Evolutionary conservation across 2,113 vertebrate genomes (phyloP).

Genomic region (Cinclus mexicanus): DNA sequence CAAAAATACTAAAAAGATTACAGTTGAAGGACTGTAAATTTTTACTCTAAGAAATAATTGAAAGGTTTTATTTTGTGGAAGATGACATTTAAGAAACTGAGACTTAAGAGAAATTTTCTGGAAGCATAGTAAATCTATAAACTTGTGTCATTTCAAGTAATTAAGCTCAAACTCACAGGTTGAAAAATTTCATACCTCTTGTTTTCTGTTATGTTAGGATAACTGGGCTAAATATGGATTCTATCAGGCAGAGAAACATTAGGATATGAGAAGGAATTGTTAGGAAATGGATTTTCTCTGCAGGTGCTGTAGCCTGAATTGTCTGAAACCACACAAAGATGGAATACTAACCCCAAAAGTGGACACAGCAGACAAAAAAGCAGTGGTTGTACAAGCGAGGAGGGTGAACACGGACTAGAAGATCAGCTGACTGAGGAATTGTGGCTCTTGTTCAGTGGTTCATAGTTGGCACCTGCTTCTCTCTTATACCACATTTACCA

Average conservation of each 20-base stretch:
- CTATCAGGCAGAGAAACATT: neutral
- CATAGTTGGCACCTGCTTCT: neutral
- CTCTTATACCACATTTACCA: neutral
- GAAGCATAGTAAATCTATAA: neutral
- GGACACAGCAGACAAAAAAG: fast-evolving
- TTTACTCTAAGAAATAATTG: neutral
- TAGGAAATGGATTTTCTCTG: neutral
- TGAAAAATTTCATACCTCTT: neutral
- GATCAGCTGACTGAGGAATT: neutral
- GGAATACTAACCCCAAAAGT: neutral
- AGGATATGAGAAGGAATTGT: neutral
- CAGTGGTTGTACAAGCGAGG: neutral
- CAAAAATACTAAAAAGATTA: neutral
- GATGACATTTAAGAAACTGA: neutral
- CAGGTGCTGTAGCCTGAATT: neutral
- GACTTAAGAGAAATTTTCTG: neutral
- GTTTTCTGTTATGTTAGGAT: neutral
- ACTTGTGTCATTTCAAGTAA: neutral
- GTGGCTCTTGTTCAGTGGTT: neutral
- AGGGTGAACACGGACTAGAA: fast-evolving
- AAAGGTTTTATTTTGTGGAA: neutral
- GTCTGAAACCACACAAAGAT: neutral
- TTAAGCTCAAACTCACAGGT: neutral
- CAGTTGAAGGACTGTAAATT: neutral
- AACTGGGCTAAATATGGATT: neutral